Percentiles rank a stretch among this genome's conserved stretches.
Conservation (phyloP, 2,113 vertebrate genomes). For the Myotis lucifugus region DNA sequence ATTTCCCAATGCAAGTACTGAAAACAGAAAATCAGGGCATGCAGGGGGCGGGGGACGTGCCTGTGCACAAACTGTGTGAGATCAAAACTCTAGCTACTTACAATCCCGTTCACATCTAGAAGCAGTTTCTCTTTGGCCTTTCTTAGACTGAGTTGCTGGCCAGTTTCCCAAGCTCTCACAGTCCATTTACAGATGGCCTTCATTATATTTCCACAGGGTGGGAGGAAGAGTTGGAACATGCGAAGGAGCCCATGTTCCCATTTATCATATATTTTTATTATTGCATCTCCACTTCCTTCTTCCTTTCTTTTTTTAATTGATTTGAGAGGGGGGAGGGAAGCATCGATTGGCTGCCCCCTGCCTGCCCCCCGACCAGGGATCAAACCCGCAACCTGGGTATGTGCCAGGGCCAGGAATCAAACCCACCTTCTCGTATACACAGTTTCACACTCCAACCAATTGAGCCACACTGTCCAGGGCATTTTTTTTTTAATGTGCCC, state of each 20-base stretch:
- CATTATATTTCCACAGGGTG: neutral
- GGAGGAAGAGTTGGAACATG: neutral
- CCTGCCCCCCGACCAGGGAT: neutral
- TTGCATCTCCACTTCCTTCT: neutral
- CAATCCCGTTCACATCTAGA: neutral
- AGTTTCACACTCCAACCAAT: neutral
- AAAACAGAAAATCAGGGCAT: neutral
- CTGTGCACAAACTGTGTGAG: neutral
- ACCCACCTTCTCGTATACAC: no score
- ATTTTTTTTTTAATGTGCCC: no score
- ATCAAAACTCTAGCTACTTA: neutral
- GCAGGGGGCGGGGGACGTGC: neutral
- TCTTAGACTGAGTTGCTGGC: neutral
- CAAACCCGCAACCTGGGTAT: neutral
- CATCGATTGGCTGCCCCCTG: neutral
- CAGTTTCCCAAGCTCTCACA: neutral
- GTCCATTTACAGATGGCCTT: neutral
- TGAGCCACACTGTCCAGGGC: neutral
- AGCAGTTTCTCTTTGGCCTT: neutral
- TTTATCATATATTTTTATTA: neutral
- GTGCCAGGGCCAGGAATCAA: neutral
- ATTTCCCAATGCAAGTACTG: neutral
- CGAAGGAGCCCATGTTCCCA: neutral
- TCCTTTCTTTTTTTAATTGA: neutral
- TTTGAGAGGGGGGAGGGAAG: neutral